Percentiles rank a stretch among this genome's conserved stretches.
These are phyloP conservation scores for Myotis planiceps DNA, from an alignment of 2,797 vertebrate species.

Conservation along the genomic window DNA sequence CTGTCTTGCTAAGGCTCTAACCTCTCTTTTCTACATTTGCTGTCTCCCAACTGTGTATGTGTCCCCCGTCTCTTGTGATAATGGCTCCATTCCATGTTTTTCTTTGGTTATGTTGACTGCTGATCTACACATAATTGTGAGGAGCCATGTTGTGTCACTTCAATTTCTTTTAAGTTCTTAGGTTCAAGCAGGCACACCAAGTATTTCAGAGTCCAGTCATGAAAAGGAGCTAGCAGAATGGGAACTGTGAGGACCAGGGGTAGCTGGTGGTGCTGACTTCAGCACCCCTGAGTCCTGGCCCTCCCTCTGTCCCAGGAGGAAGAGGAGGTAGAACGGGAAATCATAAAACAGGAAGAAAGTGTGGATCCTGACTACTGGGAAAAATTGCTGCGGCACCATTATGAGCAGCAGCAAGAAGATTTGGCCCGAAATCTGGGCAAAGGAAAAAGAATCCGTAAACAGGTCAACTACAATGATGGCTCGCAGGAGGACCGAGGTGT, in stretches of 20 bases:
- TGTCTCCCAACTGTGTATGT: not conserved
- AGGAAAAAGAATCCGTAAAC: conserved; percentile 98
- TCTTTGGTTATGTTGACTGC: conserved; percentile 2
- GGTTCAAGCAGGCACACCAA: conserved; percentile 48
- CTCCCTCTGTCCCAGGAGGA: conserved; percentile 89
- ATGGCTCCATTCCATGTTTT: not conserved
- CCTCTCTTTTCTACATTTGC: not conserved
- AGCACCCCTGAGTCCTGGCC: conserved; percentile 76
- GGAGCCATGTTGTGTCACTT: not conserved
- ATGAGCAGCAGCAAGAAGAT: conserved; percentile 99
- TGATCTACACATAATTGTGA: not conserved
- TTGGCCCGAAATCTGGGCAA: conserved; percentile 98
- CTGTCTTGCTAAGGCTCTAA: not conserved
- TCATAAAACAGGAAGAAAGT: conserved; percentile 99
- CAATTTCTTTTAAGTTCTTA: conserved; percentile 59
- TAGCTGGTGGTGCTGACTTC: conserved; percentile 64
- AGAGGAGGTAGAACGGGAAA: conserved; percentile 97
- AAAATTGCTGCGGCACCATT: conserved; percentile 97
- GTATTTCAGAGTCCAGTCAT: not conserved
- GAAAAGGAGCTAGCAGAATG: conserved; percentile 53
- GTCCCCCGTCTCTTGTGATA: not conserved
- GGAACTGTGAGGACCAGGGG: conserved; percentile 74
- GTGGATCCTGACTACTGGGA: conserved; percentile 99
- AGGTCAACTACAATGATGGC: conserved; percentile 99
- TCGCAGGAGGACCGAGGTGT: conserved; percentile 99